Evolutionary conservation across 2,888 invertebrate genomes (phyloP).

Genomic region (Tenthredo mesomela): DNA sequence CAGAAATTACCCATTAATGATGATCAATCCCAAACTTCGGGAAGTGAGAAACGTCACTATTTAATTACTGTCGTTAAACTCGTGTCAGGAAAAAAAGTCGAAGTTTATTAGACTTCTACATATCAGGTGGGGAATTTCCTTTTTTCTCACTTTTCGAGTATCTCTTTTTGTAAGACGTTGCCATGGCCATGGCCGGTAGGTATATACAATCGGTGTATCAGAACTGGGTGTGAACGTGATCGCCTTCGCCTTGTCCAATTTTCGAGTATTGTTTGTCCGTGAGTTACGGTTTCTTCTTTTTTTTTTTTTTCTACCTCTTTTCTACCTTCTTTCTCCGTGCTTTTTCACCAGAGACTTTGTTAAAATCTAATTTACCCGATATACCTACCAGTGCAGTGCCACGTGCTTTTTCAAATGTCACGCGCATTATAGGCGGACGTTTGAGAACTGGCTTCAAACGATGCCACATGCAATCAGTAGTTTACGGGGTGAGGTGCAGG

Average conservation of each 20-base stretch:
- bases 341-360: constrained; percentile 26
- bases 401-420: constrained; percentile 48
- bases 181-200: constrained; percentile 1
- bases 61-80: constrained; percentile 26
- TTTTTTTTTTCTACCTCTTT: neutral
- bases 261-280: constrained; percentile 48
- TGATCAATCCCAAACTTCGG: neutral
- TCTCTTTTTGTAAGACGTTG: neutral
- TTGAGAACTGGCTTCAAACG: neutral
- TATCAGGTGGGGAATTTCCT: neutral
- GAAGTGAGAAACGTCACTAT: neutral
- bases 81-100: neutral
- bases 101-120: neutral
- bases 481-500: neutral
- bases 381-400: neutral
- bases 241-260: constrained; percentile 39
- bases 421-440: constrained; percentile 15
- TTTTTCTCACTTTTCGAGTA: neutral
- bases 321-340: neutral
- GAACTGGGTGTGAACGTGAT: constrained; percentile 46
- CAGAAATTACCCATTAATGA: neutral
- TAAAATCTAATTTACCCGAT: constrained; percentile 46
- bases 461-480: neutral
- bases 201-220: constrained; percentile 2
- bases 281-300: constrained; percentile 16